Percentiles rank a stretch among this genome's conserved stretches.
These are phyloP conservation scores for Tetraodon nigroviridis DNA, from an alignment of 2,113 vertebrate genomes.

Conservation along the genomic window DNA sequence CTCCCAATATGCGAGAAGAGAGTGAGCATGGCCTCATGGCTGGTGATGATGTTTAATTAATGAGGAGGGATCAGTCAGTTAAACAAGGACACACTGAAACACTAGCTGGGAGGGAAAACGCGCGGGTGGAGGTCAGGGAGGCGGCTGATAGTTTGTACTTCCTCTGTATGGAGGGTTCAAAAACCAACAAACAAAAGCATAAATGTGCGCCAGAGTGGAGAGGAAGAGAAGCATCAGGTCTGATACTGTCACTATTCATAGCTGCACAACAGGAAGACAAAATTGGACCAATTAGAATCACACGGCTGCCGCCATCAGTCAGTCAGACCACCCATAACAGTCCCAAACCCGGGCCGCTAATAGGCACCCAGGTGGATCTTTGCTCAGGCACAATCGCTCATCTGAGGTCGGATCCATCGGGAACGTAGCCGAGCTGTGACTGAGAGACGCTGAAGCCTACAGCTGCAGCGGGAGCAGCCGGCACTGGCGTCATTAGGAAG, in stretches of 20 bases:
- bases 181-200: not conserved
- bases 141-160: conserved; percentile 9
- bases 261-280: conserved; percentile 40
- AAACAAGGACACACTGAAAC: conserved; percentile 41
- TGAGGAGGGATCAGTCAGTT: conserved; percentile 35
- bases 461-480: no score
- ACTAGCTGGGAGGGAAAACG: conserved; percentile 23
- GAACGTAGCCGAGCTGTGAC: no score
- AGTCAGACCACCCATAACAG: conserved; percentile 6
- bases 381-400: no score
- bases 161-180: not conserved
- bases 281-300: conserved; percentile 52
- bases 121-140: conserved; percentile 18
- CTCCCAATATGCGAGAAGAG: conserved; percentile 4
- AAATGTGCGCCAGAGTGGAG: conserved; percentile 9
- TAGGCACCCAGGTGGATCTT: not conserved
- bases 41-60: conserved; percentile 53
- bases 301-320: conserved; percentile 29
- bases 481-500: no score
- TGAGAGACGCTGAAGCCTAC: no score
- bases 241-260: conserved; percentile 52
- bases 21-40: not conserved
- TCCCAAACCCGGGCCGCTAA: not conserved
- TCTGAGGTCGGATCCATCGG: no score
- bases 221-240: conserved; percentile 40